A percentile compares a stretch with the other conserved stretches of the same genome.
These are phyloP conservation scores for Rugalucina vietnamica DNA, from an alignment of 2,888 invertebrate genomes.

Conservation along the genomic window DNA sequence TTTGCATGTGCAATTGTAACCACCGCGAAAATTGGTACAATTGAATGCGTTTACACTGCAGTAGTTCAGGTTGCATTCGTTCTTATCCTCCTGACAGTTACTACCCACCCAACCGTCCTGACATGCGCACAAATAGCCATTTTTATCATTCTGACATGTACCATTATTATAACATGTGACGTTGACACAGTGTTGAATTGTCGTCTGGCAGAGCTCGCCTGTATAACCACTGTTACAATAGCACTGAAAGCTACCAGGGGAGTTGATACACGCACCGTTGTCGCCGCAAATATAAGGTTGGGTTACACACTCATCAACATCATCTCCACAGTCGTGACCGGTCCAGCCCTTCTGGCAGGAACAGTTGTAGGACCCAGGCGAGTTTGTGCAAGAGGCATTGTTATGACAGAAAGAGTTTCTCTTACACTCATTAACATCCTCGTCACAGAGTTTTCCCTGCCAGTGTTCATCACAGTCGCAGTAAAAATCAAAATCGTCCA, in stretches of 20 bases:
- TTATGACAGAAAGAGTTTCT: conserved; percentile 63
- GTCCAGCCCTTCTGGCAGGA: conserved; percentile 52
- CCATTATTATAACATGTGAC: conserved; percentile 55
- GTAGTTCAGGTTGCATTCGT: conserved; percentile 45
- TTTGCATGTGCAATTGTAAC: conserved; percentile 49
- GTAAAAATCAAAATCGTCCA: conserved; percentile 46
- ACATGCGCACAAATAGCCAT: conserved; percentile 57
- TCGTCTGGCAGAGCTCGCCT: conserved; percentile 33
- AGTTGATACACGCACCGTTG: conserved; percentile 47
- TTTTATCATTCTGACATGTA: conserved; percentile 43
- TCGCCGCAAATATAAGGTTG: conserved; percentile 3
- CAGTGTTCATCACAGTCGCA: conserved; percentile 49
- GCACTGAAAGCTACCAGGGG: conserved; percentile 42
- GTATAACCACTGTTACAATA: conserved; percentile 34
- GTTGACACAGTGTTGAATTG: conserved; percentile 22
- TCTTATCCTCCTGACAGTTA: conserved; percentile 49
- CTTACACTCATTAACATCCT: conserved; percentile 69
- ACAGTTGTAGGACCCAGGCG: conserved; percentile 61
- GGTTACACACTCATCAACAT: conserved; percentile 42
- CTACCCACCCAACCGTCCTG: conserved; percentile 47
- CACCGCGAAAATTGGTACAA: conserved; percentile 46
- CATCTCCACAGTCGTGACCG: conserved; percentile 46
- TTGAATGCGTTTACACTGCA: conserved; percentile 38
- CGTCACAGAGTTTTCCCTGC: conserved; percentile 53
- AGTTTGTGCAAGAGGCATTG: conserved; percentile 47